These are phyloP conservation scores for Drosophila sulfurigaster DNA, from an alignment of 1,140 invertebrate genomes.

Conservation along the genomic window DNA sequence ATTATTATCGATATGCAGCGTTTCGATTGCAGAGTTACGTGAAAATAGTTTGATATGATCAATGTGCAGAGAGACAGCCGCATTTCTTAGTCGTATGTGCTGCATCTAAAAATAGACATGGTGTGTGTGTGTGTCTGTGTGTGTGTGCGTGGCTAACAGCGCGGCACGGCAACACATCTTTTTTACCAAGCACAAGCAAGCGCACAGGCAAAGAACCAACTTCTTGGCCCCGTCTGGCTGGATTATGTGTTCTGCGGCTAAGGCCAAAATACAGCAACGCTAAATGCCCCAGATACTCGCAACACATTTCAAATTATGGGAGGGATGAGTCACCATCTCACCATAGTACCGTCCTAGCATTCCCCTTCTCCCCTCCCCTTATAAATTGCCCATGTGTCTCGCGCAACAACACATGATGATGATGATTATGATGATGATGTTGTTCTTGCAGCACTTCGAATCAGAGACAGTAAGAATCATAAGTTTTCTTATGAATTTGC, in stretches of 20 bases:
- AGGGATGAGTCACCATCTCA: conserved; percentile 34
- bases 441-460: conserved; percentile 15
- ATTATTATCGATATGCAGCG: conserved; percentile 5
- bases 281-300: conserved; percentile 47
- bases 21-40: background rate
- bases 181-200: background rate
- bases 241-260: conserved; percentile 48
- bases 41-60: background rate
- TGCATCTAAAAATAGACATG: conserved; percentile 34
- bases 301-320: conserved; percentile 21
- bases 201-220: background rate
- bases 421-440: no score
- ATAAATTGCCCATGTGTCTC: conserved; percentile 41
- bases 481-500: no score
- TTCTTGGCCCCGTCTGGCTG: conserved; percentile 22
- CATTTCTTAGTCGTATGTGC: background rate
- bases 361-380: background rate
- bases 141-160: conserved; percentile 1
- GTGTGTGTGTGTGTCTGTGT: background rate
- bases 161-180: conserved; percentile 25
- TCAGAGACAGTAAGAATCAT: background rate
- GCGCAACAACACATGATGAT: conserved; percentile 9
- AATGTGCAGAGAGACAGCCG: conserved; percentile 6
- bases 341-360: no score
- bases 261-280: conserved; percentile 28